Conservation (phyloP, 2,888 invertebrate species). For the Teleiodes luculella region DNA sequence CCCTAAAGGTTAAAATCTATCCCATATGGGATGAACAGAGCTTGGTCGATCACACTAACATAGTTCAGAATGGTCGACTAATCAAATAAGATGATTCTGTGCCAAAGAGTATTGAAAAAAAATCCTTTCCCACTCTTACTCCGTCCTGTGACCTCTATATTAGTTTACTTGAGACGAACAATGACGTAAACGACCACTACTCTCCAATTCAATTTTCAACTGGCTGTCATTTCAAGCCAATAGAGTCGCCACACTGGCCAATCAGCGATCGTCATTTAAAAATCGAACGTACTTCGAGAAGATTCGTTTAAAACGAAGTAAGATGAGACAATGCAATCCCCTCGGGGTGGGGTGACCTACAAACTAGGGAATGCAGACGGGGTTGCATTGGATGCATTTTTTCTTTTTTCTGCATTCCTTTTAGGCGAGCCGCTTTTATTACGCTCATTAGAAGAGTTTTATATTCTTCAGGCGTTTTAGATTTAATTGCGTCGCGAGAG, state of each 20-base stretch:
- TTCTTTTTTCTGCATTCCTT: constrained; percentile 15
- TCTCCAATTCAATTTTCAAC: neutral
- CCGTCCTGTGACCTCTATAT: no score
- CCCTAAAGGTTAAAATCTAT: no score
- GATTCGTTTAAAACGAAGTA: neutral
- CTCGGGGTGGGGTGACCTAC: neutral
- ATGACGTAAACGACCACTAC: no score
- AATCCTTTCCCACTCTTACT: no score
- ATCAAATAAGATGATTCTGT: no score
- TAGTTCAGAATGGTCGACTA: no score
- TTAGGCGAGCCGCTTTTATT: constrained; percentile 38
- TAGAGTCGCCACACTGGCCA: neutral
- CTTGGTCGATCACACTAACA: no score
- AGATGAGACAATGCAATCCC: neutral
- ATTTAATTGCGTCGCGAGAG: constrained; percentile 29
- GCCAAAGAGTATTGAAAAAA: no score
- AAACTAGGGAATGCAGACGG: neutral
- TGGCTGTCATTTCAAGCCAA: no score
- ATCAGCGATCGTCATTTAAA: neutral
- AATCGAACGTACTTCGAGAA: neutral
- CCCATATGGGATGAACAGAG: no score
- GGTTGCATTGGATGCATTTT: constrained; percentile 34
- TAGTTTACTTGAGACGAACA: no score
- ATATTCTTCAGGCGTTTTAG: constrained; percentile 30
- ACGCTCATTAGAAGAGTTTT: constrained; percentile 46